Conservation (phyloP, 92 coral and sea anemone species). For the Isaurus tuberculatus region DNA sequence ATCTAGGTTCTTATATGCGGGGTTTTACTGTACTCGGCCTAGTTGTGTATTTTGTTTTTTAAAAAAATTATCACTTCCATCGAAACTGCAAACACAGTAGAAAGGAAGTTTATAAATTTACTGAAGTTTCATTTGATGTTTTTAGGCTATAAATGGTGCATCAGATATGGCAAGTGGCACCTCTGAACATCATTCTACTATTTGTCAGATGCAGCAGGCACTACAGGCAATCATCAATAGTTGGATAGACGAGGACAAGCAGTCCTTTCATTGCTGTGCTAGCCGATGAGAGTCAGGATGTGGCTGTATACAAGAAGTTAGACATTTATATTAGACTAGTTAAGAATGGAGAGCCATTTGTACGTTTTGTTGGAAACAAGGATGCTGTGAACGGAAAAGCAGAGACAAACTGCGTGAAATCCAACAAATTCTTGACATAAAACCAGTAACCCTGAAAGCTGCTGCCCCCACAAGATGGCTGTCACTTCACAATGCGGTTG, state of each 20-base stretch:
- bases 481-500: constrained; percentile 35
- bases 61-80: neutral
- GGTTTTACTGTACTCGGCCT: too few relatives aligned
- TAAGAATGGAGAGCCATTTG: constrained; percentile 29
- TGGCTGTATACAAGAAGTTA: constrained; percentile 30
- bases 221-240: constrained; percentile 5
- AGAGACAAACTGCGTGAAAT: constrained; percentile 47
- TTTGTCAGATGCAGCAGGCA: constrained; percentile 1
- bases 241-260: neutral
- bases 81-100: constrained; percentile 5
- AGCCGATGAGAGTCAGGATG: constrained; percentile 25
- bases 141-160: constrained; percentile 7
- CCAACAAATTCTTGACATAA: constrained; percentile 30
- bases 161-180: constrained; percentile 6
- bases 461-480: constrained; percentile 40
- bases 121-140: neutral
- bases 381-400: constrained; percentile 42
- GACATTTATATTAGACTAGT: constrained; percentile 45
- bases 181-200: neutral
- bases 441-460: constrained; percentile 36
- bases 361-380: constrained; percentile 43
- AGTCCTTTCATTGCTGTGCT: constrained; percentile 11
- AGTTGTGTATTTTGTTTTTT: neutral
- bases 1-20: too few relatives aligned
- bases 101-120: neutral